phyloP scores from a whole-genome alignment of 1,140 invertebrate species.

The Drosophila athabasca region DNA sequence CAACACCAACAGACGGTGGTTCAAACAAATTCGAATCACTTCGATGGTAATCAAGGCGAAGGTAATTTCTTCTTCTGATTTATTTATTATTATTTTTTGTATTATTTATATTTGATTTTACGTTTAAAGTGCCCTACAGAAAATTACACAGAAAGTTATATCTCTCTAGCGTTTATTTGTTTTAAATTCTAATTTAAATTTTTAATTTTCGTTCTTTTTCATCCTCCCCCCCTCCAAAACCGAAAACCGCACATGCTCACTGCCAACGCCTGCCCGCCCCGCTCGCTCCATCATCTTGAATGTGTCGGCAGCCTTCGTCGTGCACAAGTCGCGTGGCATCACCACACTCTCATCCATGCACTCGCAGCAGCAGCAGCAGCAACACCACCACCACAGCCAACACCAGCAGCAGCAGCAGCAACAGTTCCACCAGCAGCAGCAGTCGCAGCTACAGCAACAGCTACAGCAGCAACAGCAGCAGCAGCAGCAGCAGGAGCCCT shows the following conservation, averaged over 20 bases:
- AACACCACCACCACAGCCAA: slow-evolving; percentile 64
- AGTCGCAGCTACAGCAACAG: slow-evolving; percentile 26
- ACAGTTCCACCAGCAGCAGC: slow-evolving; percentile 61
- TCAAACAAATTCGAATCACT: slow-evolving; percentile 54
- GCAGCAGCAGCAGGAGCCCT: slow-evolving; percentile 82
- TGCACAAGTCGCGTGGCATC: slow-evolving; percentile 90
- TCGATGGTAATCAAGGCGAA: slow-evolving; percentile 72
- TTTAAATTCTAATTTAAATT: slow-evolving; percentile 5
- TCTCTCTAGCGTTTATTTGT: no score
- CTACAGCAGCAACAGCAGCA: slow-evolving; percentile 50
- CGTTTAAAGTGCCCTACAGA: not conserved
- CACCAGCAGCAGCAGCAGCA: slow-evolving; percentile 80
- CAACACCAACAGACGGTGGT: slow-evolving; percentile 39
- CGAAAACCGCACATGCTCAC: slow-evolving; percentile 51
- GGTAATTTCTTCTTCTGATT: slow-evolving; percentile 48
- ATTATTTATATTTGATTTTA: slow-evolving; percentile 12
- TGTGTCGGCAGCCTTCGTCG: slow-evolving; percentile 87
- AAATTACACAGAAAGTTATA: no score
- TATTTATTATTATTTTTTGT: slow-evolving; percentile 19
- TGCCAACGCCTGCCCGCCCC: slow-evolving; percentile 31
- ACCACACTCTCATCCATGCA: slow-evolving; percentile 90
- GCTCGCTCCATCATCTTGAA: slow-evolving; percentile 29
- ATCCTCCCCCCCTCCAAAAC: no score
- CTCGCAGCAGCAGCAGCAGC: slow-evolving; percentile 78
- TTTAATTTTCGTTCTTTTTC: slow-evolving; percentile 1